A percentile compares a stretch with the other conserved stretches of the same genome.
Conservation (phyloP, 2,888 invertebrate species). For the Drosophila dives region DNA sequence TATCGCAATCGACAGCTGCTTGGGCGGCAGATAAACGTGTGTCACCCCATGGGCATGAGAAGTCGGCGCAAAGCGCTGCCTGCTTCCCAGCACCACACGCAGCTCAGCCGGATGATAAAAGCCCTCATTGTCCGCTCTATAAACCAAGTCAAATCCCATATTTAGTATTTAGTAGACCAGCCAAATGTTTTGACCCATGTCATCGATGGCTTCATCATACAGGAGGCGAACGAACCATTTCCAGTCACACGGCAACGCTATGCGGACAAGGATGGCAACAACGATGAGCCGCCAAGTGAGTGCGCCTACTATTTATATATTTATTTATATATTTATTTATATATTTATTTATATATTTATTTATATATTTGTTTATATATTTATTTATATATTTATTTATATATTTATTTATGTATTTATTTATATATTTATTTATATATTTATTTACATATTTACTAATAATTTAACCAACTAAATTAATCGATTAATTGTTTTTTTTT, state of each 20-base stretch:
- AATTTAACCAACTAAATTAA: neutral
- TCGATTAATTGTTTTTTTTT: neutral
- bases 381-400: too few relatives aligned
- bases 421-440: too few relatives aligned
- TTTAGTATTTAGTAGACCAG: too few relatives aligned
- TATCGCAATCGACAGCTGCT: constrained; percentile 71
- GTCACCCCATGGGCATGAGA: constrained; percentile 70
- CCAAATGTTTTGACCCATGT: constrained; percentile 98
- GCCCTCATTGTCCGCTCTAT: constrained; percentile 34
- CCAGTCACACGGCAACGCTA: constrained; percentile 89
- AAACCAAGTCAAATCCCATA: neutral
- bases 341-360: too few relatives aligned
- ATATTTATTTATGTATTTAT: too few relatives aligned
- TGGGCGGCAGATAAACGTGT: constrained; percentile 73
- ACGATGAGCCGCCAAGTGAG: constrained; percentile 93
- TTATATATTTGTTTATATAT: too few relatives aligned
- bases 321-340: too few relatives aligned
- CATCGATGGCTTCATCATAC: constrained; percentile 98
- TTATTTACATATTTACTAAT: neutral
- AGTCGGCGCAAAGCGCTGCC: constrained; percentile 61
- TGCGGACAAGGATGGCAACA: constrained; percentile 87
- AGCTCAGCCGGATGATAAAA: constrained; percentile 81
- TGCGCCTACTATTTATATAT: constrained; percentile 46
- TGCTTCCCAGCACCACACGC: constrained; percentile 76
- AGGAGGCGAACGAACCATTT: constrained; percentile 96